Evolutionary conservation across 64 coral and sea anemone species (phyloP).

Genomic region (Stichodactyla mertensii): DNA sequence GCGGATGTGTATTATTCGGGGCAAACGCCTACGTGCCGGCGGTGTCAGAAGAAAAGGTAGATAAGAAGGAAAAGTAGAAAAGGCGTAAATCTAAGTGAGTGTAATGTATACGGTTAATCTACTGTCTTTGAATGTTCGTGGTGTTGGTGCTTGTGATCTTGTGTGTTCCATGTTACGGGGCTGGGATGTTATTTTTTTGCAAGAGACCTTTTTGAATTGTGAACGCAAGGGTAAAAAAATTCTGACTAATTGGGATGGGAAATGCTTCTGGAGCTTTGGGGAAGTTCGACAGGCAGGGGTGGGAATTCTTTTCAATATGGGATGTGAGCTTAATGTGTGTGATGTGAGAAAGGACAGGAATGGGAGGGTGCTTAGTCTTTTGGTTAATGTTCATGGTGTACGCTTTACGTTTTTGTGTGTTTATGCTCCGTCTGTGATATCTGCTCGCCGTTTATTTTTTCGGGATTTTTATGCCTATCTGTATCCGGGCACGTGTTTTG

Average conservation of each 20-base stretch:
- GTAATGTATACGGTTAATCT: background rate
- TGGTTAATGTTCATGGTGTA: too few species aligned
- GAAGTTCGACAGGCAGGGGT: background rate
- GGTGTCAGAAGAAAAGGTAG: too few species aligned
- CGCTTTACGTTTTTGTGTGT: too few species aligned
- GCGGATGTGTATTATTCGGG: too few species aligned
- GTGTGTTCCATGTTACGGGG: background rate
- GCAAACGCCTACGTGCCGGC: too few species aligned
- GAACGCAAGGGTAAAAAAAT: background rate
- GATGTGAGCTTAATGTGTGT: background rate
- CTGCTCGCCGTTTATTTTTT: too few species aligned
- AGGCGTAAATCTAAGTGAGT: background rate
- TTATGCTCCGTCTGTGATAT: too few species aligned
- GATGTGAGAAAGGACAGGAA: background rate
- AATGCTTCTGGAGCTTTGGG: background rate
- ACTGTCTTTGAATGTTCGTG: background rate
- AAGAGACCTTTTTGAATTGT: background rate
- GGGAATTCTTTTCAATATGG: background rate
- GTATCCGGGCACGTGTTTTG: too few species aligned
- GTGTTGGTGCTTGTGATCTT: background rate
- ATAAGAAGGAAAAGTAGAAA: too few species aligned
- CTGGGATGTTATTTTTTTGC: background rate
- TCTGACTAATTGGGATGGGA: background rate
- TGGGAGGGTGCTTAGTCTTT: background rate
- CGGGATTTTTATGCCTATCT: too few species aligned